Percentiles rank a stretch among this genome's conserved stretches.
These are phyloP conservation scores for Alca torda DNA, from an alignment of 2,797 vertebrate genomes.

Conservation along the genomic window DNA sequence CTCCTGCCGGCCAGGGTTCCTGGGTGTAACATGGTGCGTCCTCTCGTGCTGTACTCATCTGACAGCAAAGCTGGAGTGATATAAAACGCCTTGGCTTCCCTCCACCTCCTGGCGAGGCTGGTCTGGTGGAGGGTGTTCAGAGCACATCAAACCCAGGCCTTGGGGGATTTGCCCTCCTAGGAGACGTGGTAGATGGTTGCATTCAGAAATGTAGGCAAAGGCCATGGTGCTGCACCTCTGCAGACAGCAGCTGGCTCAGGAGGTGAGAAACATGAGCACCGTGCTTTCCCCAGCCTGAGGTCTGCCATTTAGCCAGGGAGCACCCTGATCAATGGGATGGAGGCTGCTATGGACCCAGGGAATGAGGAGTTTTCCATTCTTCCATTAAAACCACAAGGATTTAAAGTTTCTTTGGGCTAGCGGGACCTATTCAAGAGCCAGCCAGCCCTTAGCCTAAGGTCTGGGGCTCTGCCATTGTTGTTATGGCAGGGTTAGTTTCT, in stretches of 20 bases:
- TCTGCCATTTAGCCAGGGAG: background rate
- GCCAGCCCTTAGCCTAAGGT: background rate
- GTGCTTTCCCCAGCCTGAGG: background rate
- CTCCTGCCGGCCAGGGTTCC: background rate
- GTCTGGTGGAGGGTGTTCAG: background rate
- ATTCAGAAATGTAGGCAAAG: background rate
- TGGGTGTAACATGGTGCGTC: rapidly evolving
- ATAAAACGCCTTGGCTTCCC: background rate
- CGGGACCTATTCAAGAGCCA: background rate
- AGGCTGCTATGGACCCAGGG: background rate
- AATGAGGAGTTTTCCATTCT: background rate
- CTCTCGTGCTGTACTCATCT: background rate
- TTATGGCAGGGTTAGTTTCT: background rate
- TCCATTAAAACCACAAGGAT: background rate
- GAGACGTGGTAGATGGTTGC: rapidly evolving
- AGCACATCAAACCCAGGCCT: background rate
- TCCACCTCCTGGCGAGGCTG: background rate
- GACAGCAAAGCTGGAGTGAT: background rate
- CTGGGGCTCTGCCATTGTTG: background rate
- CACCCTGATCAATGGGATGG: rapidly evolving
- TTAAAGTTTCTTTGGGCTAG: background rate
- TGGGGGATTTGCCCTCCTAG: background rate
- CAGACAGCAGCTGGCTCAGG: background rate
- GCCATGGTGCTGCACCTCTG: background rate
- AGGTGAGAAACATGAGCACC: background rate